phyloP scores from a whole-genome alignment of 2,113 vertebrate genomes.

The Heloderma charlesbogerti region DNA sequence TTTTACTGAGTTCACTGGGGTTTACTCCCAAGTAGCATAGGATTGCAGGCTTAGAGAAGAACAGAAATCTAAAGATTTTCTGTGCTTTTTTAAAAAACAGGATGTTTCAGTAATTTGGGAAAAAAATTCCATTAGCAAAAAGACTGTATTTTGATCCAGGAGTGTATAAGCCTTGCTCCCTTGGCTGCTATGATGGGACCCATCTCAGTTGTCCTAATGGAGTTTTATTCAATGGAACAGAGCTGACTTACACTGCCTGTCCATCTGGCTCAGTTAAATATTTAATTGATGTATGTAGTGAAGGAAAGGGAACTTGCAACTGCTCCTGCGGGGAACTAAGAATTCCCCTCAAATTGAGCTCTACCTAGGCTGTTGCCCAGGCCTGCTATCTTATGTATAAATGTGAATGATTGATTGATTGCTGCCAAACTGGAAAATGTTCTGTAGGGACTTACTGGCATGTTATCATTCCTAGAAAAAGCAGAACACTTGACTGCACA shows the following conservation, averaged over 20 bases:
- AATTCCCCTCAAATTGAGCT: constrained; percentile 33
- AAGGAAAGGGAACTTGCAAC: constrained; percentile 20
- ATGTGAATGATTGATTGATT: constrained; percentile 86
- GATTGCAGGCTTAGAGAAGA: constrained; percentile 24
- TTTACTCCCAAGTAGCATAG: neutral
- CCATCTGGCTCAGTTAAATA: constrained; percentile 36
- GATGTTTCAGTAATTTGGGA: constrained; percentile 24
- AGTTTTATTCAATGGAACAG: neutral
- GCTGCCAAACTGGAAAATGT: constrained; percentile 96
- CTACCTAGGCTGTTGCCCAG: constrained; percentile 61
- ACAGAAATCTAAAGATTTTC: constrained; percentile 25
- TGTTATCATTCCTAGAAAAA: constrained; percentile 84
- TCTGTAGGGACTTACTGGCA: constrained; percentile 89
- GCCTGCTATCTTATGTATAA: constrained; percentile 78
- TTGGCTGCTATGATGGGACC: constrained; percentile 1
- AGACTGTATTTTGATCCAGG: neutral
- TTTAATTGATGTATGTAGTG: constrained; percentile 38
- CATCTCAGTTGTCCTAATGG: neutral
- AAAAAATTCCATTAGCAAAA: neutral
- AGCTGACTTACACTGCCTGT: constrained; percentile 21
- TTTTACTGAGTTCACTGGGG: neutral
- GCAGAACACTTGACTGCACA: constrained; percentile 96
- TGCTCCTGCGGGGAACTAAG: constrained; percentile 24
- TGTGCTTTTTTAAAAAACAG: constrained; percentile 42
- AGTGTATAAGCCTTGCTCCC: neutral